Conservation (phyloP, 2,888 invertebrate species). For the Holacanthella duospinosa region DNA sequence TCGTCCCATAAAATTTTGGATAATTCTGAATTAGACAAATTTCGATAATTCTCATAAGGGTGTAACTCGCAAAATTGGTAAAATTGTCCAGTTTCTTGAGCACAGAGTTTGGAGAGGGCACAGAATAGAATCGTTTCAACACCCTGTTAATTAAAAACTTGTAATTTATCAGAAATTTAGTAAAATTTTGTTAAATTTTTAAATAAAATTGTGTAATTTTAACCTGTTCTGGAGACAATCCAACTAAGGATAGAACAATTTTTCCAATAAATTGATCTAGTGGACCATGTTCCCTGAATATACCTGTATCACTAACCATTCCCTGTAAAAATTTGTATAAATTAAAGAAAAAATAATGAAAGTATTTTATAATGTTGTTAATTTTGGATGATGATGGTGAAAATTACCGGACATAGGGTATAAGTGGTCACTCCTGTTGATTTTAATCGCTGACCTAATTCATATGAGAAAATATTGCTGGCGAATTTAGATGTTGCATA, state of each 20-base stretch:
- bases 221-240: not conserved
- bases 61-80: slow-evolving; percentile 50
- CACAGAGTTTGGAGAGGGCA: slow-evolving; percentile 58
- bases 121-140: slow-evolving; percentile 69
- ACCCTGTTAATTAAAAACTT: slow-evolving; percentile 48
- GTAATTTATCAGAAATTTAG: not conserved
- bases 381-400: slow-evolving; percentile 10
- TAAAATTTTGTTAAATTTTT: not conserved
- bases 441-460: slow-evolving; percentile 36
- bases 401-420: slow-evolving; percentile 31
- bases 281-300: slow-evolving; percentile 4
- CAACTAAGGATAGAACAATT: not conserved
- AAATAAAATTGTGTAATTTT: not conserved
- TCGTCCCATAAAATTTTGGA: slow-evolving; percentile 61
- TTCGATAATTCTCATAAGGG: slow-evolving; percentile 39
- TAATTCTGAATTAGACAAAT: slow-evolving; percentile 44
- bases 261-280: not conserved
- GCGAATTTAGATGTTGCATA: slow-evolving; percentile 40
- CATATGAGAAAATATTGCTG: slow-evolving; percentile 38
- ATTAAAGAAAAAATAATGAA: not conserved
- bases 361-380: too few relatives aligned
- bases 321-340: not conserved
- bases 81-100: slow-evolving; percentile 57
- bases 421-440: slow-evolving; percentile 25
- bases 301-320: not conserved